Conservation (phyloP, 2,888 invertebrate genomes). For the Troides oblongomaculatus region DNA sequence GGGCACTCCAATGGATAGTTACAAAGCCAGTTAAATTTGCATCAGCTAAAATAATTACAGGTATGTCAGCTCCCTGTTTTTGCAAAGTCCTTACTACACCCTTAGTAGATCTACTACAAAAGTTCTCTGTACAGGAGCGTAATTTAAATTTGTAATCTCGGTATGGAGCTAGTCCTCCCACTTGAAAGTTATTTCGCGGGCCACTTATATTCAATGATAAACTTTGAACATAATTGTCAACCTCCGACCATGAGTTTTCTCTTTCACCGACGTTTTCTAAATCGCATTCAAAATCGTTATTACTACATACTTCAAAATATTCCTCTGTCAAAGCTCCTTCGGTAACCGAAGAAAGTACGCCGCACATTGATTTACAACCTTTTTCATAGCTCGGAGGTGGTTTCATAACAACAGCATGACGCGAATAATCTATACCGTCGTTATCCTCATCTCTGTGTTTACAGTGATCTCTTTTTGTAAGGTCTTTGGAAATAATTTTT, state of each 20-base stretch:
- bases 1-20: slow-evolving; percentile 58
- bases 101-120: slow-evolving; percentile 60
- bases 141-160: slow-evolving; percentile 66
- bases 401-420: slow-evolving; percentile 59
- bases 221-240: slow-evolving; percentile 49
- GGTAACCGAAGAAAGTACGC: slow-evolving; percentile 53
- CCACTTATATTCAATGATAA: slow-evolving; percentile 50
- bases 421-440: slow-evolving; percentile 49
- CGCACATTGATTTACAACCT: slow-evolving; percentile 65
- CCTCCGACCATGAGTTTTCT: slow-evolving; percentile 42
- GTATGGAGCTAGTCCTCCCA: slow-evolving; percentile 60
- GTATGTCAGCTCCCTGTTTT: slow-evolving; percentile 52
- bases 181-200: slow-evolving; percentile 46
- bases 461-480: slow-evolving; percentile 54
- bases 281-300: slow-evolving; percentile 46
- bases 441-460: slow-evolving; percentile 39
- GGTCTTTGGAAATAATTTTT: slow-evolving; percentile 48
- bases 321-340: slow-evolving; percentile 58
- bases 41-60: slow-evolving; percentile 40
- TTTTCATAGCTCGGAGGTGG: slow-evolving; percentile 60
- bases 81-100: slow-evolving; percentile 57
- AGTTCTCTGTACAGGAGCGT: slow-evolving; percentile 52
- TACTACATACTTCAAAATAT: slow-evolving; percentile 59
- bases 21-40: slow-evolving; percentile 47
- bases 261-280: slow-evolving; percentile 43